These are phyloP conservation scores for Platichthys stellatus DNA, from an alignment of 2,113 vertebrate species.

Conservation along the genomic window DNA sequence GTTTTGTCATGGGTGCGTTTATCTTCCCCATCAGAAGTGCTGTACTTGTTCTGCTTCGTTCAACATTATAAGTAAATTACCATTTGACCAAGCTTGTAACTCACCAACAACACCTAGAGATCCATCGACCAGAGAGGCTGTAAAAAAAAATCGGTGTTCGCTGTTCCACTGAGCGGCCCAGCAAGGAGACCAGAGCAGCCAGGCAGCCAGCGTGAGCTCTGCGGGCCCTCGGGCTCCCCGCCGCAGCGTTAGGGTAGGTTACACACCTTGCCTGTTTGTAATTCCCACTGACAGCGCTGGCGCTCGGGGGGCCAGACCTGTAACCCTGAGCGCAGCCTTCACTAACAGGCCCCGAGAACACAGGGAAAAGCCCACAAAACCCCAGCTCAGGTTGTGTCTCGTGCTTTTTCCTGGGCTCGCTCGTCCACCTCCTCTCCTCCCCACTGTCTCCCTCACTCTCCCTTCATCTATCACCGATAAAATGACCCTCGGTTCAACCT, in stretches of 20 bases:
- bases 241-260: slow-evolving; percentile 66
- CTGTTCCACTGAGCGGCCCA: slow-evolving; percentile 19
- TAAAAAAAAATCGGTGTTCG: slow-evolving; percentile 27
- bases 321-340: slow-evolving; percentile 66
- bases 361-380: slow-evolving; percentile 28
- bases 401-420: slow-evolving; percentile 8
- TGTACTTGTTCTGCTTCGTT: not conserved
- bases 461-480: slow-evolving; percentile 10
- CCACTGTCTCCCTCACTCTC: not conserved
- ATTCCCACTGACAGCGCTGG: slow-evolving; percentile 75
- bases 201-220: slow-evolving; percentile 38
- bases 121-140: slow-evolving; percentile 6
- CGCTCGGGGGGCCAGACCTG: slow-evolving; percentile 66
- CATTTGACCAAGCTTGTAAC: not conserved
- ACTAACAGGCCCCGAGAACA: slow-evolving; percentile 59
- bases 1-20: not conserved
- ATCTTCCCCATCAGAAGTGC: not conserved
- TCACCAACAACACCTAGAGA: slow-evolving; percentile 11
- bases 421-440: not conserved
- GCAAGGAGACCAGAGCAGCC: slow-evolving; percentile 15
- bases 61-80: not conserved
- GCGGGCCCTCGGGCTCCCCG: slow-evolving; percentile 48
- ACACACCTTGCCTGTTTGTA: slow-evolving; percentile 69
- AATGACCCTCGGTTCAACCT: slow-evolving; percentile 39
- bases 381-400: slow-evolving; percentile 32